Percentiles rank a stretch among this genome's conserved stretches.
Evolutionary conservation across 2,888 invertebrate genomes (phyloP).

Genomic region (Cephus spinipes): DNA sequence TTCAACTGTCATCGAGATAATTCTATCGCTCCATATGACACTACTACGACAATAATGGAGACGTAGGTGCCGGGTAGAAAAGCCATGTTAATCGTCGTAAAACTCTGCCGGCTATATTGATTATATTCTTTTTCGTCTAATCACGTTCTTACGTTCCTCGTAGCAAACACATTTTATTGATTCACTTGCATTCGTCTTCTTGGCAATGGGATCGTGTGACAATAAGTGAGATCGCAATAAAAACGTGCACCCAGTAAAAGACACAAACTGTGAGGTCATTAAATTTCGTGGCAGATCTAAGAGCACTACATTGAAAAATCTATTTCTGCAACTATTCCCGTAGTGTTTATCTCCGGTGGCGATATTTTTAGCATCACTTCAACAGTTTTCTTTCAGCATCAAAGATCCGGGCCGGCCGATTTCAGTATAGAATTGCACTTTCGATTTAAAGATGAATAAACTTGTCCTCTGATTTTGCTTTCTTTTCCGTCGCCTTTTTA

Average conservation of each 20-base stretch:
- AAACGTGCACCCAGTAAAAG: neutral
- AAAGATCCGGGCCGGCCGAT: neutral
- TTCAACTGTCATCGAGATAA: neutral
- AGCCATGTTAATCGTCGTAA: neutral
- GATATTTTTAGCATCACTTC: neutral
- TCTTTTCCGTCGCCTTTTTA: neutral
- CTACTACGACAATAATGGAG: neutral
- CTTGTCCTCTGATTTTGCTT: neutral
- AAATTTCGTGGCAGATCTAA: neutral
- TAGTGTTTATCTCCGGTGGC: neutral
- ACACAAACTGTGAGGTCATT: neutral
- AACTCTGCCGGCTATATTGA: neutral
- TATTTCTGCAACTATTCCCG: neutral
- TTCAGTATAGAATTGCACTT: neutral
- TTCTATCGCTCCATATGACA: neutral
- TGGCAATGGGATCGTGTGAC: neutral
- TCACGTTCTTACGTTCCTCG: neutral
- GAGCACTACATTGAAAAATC: neutral
- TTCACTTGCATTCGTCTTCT: neutral
- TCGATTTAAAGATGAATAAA: neutral
- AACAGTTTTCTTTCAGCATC: neutral
- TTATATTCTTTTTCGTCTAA: neutral
- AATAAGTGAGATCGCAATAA: neutral
- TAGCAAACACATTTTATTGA: neutral
- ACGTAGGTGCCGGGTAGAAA: neutral